Evolutionary conservation across 2,113 vertebrate species (phyloP), one percentile per base, ranked within the genome.

Genomic region (Salvelinus fontinalis): DNA sequence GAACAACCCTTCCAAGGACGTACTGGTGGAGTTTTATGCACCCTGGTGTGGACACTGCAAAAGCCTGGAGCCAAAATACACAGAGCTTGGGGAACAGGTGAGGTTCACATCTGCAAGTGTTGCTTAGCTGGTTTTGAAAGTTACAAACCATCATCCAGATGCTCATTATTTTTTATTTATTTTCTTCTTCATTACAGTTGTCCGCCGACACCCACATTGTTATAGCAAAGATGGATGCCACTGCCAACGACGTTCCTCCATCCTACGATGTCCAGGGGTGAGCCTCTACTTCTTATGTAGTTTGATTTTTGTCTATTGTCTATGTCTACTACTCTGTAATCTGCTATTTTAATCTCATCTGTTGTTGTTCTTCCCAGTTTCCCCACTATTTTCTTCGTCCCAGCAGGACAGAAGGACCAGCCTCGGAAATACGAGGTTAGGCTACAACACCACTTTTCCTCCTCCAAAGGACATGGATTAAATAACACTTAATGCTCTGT

Each of bases 21-120:
- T 89, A 22, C 78, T 90, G 60, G 81, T 90, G 11, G 85, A 88
- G 72, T 88, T 90, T 73, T 90, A 84, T 24, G 86, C 88, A 18
- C 88, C 88, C 0, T 90, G 88, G 86, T 90, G 88, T 57, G 82
- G 81, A 22, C 86, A 85, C 74, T 88, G 88, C 74, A 87, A 90
- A 75, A 90, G 81, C 71, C 79, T 89, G 78, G 86, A 89, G 69
- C 85, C 88, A 13, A 88, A 82, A 76, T 88, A 87, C 67, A 75
- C 31, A 54, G 85, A 87, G 31, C 77, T 88, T 1, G 88, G 75
- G 66, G 74, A 87, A 66, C 57, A 77, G 82, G 88, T 88, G 20
- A 77, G 48, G 0, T 57, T n/a, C 59, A 31, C 2, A 9, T n/a
- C 22, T 68, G 64, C 4, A 9, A 67, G 20, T 67, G 29, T 39